Evolutionary conservation across 2,797 vertebrate species (phyloP).

Genomic region (Schizothorax lantsangensis): DNA sequence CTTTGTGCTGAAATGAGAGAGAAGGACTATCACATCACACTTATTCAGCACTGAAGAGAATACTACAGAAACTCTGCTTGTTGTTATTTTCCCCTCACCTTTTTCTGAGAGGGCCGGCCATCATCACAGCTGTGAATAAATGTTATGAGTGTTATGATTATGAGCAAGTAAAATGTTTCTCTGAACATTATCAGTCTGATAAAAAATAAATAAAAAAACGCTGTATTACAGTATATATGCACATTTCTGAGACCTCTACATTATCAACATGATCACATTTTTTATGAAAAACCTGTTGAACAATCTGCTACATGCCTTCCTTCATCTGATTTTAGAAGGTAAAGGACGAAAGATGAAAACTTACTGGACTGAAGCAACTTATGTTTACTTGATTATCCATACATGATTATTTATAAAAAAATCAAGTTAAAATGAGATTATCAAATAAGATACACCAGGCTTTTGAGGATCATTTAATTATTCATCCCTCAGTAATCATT

Average conservation of each 20-base stretch:
- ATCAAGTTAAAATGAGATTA: too few relatives aligned
- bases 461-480: not conserved
- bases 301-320: too few relatives aligned
- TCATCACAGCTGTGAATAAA: slow-evolving; percentile 85
- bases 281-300: too few relatives aligned
- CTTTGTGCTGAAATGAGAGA: slow-evolving; percentile 86
- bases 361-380: not conserved
- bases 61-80: not conserved
- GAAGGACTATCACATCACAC: slow-evolving; percentile 21
- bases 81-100: slow-evolving; percentile 75
- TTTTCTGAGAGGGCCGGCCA: slow-evolving; percentile 87
- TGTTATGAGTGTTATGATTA: slow-evolving; percentile 15
- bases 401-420: not conserved
- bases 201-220: too few relatives aligned
- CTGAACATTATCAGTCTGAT: not conserved
- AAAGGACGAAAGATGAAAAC: too few relatives aligned
- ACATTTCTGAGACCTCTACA: too few relatives aligned
- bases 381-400: not conserved
- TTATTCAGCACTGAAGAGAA: not conserved
- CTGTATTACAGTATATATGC: too few relatives aligned
- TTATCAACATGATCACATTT: not conserved
- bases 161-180: not conserved
- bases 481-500: not conserved
- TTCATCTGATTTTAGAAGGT: too few relatives aligned
- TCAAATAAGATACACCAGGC: too few relatives aligned